Evolutionary conservation across 2,113 vertebrate species (phyloP), one percentile per base, ranked within the genome.

Genomic region (Brachyhypopomus occidentalis): DNA sequence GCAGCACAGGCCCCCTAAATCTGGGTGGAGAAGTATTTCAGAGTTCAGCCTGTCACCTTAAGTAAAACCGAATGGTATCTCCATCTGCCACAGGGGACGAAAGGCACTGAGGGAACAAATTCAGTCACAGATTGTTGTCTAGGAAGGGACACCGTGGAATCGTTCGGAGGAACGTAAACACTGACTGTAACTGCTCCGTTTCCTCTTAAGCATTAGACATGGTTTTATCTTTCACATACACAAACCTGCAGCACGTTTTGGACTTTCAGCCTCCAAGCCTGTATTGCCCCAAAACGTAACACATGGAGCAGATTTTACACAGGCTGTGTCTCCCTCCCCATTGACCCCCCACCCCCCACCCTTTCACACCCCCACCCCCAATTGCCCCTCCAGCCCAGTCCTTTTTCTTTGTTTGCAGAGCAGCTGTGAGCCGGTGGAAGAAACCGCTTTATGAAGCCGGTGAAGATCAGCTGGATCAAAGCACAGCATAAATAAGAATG

Each of bases 1-100:
- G 82, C 83, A 84, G 85, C 84, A 85, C 84, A 89, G 84, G 88
- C 64, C 81, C 83, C 86, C 89, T 87, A 88, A 87, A 90, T 90
- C 66, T 90, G 89, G 87, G 83, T 88, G 86, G 86, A 82, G 45
- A 74, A 87, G 82, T 12, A 81, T 66, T 77, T 25, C 73, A 79
- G 64, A 59, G 58, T 72, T 77, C 70, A 78, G 75, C 77, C 79
- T 79, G 83, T 74, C 70, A 60, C 72, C 63, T 77, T 83, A 70
- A 59, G 34, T 58, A 36, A 64, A 69, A 38, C 20, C 30, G 30
- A 60, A 17, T 27, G 62, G 23, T 69, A 52, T 56, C 48, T 56
- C 72, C n/a, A 11, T 52, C 45, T 9, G 12, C 23, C 62, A 58
- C 41, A 52, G 45, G 12, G 45, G 45, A 5, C 73, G 64, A 75